These are phyloP conservation scores for Oryctes rhinoceros DNA, from an alignment of 1,140 invertebrate genomes.

Conservation along the genomic window DNA sequence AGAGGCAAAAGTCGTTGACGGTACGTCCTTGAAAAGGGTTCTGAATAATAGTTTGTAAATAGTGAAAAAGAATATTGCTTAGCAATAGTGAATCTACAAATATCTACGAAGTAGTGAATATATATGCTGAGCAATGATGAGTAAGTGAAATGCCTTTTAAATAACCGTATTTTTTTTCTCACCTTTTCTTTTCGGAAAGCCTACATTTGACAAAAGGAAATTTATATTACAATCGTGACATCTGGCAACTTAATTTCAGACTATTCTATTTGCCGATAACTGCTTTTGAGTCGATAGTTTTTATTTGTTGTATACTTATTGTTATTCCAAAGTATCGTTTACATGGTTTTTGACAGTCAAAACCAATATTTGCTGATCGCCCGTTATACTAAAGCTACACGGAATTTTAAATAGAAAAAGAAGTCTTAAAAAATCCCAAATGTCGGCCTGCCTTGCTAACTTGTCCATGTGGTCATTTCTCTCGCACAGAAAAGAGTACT, in stretches of 20 bases:
- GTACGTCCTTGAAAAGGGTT: constrained; percentile 36
- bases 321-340: no score
- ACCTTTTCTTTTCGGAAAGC: neutral
- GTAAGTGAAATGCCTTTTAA: constrained; percentile 38
- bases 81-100: constrained; percentile 42
- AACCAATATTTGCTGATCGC: no score
- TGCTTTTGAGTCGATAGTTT: neutral
- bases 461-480: neutral
- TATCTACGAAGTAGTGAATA: constrained; percentile 28
- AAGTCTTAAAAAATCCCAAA: no score
- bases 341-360: no score
- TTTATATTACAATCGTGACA: constrained; percentile 35
- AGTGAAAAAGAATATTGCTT: constrained; percentile 42
- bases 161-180: neutral
- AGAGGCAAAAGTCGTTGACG: neutral
- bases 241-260: constrained; percentile 38
- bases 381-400: no score
- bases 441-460: neutral
- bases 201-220: constrained; percentile 18
- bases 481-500: constrained; percentile 12
- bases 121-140: constrained; percentile 46
- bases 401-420: no score
- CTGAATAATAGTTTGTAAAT: constrained; percentile 15
- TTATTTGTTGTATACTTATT: neutral
- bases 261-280: neutral